Evolutionary conservation across 2,797 vertebrate species (phyloP), one percentile per base, ranked within the genome.

Genomic region (Spinibarbus caldwelli): DNA sequence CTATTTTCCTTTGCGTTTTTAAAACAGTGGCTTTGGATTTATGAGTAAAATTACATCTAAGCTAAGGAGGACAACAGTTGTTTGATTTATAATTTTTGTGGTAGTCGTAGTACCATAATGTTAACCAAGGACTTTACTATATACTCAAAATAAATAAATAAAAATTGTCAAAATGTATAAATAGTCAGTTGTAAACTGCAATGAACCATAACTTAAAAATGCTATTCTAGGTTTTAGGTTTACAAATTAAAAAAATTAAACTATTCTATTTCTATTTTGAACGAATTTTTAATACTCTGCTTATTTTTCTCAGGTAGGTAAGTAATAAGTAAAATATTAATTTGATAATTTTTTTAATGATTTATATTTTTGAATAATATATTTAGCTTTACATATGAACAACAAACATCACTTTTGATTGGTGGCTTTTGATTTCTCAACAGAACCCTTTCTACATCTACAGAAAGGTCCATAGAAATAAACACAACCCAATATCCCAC

Each of bases 401-500:
- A 9, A 31, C n/a, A 72, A 31, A 64, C 15, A 8, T 66, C 7
- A 34, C 62, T 34, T 66, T 64, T 17, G 62, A 31, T 64, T 8
- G 31, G 14, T 7, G 6, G 29, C 3, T 2, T 9, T 29, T 11
- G 10, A 34, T 75, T 75, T 54, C 72, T 54, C 31, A 54, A 11
- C 72, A 75, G 2, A 23, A 34, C 29, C 41, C 9, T 23, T 75
- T 19, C 19, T 31, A 49, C 31, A 34, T 19, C 15, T 36, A 41
- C 26, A 54, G 11, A n/a, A 34, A 54, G 36, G 0, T 15, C 6
- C 31, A 36, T 1, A 54, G 2, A 43, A 23, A 64, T 9, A 21
- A 29, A 23, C 5, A 29, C 8, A 68, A 68, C 45, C n/a, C 83
- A 45, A 41, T 29, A 23, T 45, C 83, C 83, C 75, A 84, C 10